Evolutionary conservation across 1,140 invertebrate genomes (phyloP).

Genomic region (Drosophila persimilis): DNA sequence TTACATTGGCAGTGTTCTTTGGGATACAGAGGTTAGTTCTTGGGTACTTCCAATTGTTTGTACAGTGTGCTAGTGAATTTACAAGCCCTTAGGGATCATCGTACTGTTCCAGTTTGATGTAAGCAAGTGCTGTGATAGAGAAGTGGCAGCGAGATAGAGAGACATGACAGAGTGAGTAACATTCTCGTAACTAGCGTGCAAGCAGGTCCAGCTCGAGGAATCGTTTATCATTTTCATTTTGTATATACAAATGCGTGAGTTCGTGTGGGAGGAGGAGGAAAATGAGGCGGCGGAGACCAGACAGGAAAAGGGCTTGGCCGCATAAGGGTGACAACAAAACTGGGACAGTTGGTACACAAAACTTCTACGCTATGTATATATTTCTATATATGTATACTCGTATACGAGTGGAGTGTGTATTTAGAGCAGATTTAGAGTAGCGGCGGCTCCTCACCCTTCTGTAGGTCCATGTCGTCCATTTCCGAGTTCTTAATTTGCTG

Average conservation of each 20-base stretch:
- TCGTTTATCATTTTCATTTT: constrained; percentile 67
- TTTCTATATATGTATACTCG: neutral
- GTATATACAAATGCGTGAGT: constrained; percentile 69
- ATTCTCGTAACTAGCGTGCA: constrained; percentile 57
- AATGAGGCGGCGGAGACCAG: constrained; percentile 24
- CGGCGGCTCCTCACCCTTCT: constrained; percentile 86
- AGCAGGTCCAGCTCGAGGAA: constrained; percentile 44
- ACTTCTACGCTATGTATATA: constrained; percentile 28
- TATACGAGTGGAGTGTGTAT: constrained; percentile 12
- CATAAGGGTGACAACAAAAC: constrained; percentile 61
- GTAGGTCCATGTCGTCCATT: constrained; percentile 92
- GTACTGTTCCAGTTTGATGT: constrained; percentile 82
- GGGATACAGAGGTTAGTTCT: constrained; percentile 17
- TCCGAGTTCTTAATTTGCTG: constrained; percentile 92
- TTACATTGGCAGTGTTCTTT: constrained; percentile 63
- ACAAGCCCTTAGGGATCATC: constrained; percentile 75
- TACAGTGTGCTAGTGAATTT: constrained; percentile 56
- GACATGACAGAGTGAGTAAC: constrained; percentile 37
- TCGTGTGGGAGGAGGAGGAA: constrained; percentile 29
- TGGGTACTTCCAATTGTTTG: constrained; percentile 49
- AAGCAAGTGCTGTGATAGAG: constrained; percentile 81
- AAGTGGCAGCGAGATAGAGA: constrained; percentile 40
- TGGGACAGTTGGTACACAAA: constrained; percentile 59
- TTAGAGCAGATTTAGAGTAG: constrained; percentile 5
- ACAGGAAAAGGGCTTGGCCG: constrained; percentile 71